Percentiles rank a stretch among this genome's conserved stretches.
phyloP scores from a whole-genome alignment of 2,797 vertebrate species.

The Geotrypetes seraphini region DNA sequence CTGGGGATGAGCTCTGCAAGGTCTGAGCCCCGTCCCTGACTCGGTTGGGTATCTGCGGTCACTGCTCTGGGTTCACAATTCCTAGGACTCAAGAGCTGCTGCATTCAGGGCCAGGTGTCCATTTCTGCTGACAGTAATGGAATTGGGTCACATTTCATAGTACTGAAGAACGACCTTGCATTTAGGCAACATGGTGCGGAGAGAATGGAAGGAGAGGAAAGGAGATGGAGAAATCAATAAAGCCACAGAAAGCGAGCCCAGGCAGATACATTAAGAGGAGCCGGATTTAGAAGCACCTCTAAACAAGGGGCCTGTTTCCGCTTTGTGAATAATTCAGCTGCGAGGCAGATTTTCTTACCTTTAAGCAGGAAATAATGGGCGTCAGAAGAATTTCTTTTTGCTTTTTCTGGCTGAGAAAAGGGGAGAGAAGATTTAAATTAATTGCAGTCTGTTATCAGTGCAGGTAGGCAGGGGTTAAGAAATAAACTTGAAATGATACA shows the following conservation, averaged over 20 bases:
- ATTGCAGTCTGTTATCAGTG: too few species aligned
- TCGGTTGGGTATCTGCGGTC: too few species aligned
- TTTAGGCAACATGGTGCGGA: conserved; percentile 4
- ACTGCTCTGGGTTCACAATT: neutral
- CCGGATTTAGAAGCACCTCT: conserved; percentile 51
- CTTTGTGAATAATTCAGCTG: conserved; percentile 68
- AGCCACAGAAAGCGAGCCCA: conserved; percentile 21
- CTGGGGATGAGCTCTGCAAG: too few species aligned
- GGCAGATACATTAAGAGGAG: conserved; percentile 24
- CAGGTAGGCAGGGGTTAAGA: too few species aligned
- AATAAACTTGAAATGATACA: too few species aligned
- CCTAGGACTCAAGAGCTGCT: accelerated
- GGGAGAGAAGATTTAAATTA: too few species aligned
- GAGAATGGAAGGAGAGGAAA: neutral
- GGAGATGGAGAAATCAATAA: neutral
- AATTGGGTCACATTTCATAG: too few species aligned
- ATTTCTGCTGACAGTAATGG: conserved; percentile 38
- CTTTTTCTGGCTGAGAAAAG: conserved; percentile 5
- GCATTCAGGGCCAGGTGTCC: accelerated
- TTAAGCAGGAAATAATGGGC: conserved; percentile 64
- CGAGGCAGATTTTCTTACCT: conserved; percentile 60
- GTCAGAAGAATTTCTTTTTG: conserved; percentile 35
- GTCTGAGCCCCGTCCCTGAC: too few species aligned
- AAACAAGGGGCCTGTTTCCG: conserved; percentile 54
- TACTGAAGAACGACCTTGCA: conserved; percentile 37